A percentile compares a stretch with the other conserved stretches of the same genome.
Evolutionary conservation across 1,140 invertebrate species (phyloP).

Genomic region (Drosophila bipectinata): DNA sequence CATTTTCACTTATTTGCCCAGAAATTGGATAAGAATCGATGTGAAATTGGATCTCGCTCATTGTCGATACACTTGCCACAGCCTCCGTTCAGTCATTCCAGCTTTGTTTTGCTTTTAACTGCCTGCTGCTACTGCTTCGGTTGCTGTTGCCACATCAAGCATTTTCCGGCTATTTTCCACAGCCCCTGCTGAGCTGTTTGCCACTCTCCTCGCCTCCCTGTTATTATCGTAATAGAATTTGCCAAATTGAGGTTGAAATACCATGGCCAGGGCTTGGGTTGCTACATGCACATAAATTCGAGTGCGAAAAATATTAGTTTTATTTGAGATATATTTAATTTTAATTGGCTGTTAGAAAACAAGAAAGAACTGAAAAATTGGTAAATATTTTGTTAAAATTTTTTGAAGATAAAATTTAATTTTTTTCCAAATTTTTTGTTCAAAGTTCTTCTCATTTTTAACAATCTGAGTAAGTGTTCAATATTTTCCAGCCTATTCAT

Average conservation of each 20-base stretch:
- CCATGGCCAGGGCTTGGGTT: conserved; percentile 38
- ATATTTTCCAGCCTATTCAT: background rate
- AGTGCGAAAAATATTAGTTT: too few species aligned
- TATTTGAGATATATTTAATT: background rate
- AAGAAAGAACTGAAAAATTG: too few species aligned
- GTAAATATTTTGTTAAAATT: too few species aligned
- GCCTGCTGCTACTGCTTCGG: conserved; percentile 43
- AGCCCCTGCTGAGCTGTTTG: conserved; percentile 12
- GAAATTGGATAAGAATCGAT: conserved; percentile 84
- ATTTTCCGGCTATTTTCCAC: conserved; percentile 76
- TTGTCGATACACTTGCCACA: conserved; percentile 69
- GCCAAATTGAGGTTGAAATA: conserved; percentile 84
- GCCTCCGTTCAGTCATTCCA: conserved; percentile 22
- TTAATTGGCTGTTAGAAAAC: background rate
- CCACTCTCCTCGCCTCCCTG: conserved; percentile 26
- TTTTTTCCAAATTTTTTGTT: background rate
- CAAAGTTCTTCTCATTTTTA: background rate
- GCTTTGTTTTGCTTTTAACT: conserved; percentile 76
- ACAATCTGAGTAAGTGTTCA: too few species aligned
- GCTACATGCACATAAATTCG: conserved; percentile 1
- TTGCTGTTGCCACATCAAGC: conserved; percentile 63
- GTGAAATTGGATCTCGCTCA: conserved; percentile 83
- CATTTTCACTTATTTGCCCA: conserved; percentile 82
- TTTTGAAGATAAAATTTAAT: too few species aligned
- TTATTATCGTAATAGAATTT: conserved; percentile 84